Percentiles rank a stretch among this genome's conserved stretches.
phyloP scores from a whole-genome alignment of 2,113 vertebrate genomes.

The Phasianus colchicus region DNA sequence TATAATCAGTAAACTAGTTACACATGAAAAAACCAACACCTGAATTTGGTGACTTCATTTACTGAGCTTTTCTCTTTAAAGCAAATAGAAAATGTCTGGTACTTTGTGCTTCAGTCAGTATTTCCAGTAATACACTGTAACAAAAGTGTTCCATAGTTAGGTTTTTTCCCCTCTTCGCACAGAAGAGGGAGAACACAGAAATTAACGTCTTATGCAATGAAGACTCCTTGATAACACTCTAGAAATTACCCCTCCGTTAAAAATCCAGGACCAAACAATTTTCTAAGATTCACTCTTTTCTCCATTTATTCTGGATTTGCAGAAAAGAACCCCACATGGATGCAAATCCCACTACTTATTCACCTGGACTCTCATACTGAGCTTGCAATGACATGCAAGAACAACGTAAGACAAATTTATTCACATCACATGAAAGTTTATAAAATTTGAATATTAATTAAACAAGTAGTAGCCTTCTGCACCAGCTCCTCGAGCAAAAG shows the following conservation, averaged over 20 bases:
- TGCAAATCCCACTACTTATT: neutral
- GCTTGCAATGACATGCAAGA: neutral
- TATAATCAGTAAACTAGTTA: neutral
- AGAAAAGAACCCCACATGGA: neutral
- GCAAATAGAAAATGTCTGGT: neutral
- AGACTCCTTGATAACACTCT: neutral
- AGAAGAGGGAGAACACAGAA: neutral
- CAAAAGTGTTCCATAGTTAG: neutral
- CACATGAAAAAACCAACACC: neutral
- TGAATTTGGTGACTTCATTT: neutral
- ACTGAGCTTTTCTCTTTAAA: neutral
- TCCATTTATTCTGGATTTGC: neutral
- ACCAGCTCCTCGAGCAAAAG: neutral
- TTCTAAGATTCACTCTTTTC: neutral
- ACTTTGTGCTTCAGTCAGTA: neutral
- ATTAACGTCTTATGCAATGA: neutral
- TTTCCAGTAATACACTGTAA: neutral
- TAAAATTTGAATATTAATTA: neutral
- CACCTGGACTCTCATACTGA: neutral
- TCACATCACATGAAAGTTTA: neutral
- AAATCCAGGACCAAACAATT: neutral
- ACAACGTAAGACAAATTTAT: neutral
- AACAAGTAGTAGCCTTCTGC: constrained; percentile 7
- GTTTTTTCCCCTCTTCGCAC: neutral
- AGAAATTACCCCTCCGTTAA: neutral